These are phyloP conservation scores for Acanthisitta chloris DNA, from an alignment of 2,113 vertebrate genomes.

Conservation along the genomic window DNA sequence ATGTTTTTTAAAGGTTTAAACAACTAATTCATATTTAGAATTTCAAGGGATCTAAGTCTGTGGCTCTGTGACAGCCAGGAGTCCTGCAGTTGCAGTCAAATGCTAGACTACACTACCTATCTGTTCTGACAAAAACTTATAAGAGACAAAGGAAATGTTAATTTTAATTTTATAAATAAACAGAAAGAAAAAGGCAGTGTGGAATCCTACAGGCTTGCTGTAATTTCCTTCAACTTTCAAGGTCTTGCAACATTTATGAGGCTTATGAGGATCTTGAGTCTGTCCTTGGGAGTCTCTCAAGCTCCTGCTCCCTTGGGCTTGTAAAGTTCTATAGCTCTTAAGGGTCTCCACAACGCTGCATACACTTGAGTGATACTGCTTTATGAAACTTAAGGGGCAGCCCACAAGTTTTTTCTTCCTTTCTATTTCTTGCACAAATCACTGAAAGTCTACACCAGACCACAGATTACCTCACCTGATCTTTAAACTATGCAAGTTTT, in stretches of 20 bases:
- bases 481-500: not conserved
- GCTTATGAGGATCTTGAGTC: not conserved
- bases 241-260: not conserved
- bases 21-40: not conserved
- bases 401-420: not conserved
- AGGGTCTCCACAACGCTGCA: not conserved
- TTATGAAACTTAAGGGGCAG: not conserved
- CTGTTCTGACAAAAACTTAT: not conserved
- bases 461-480: not conserved
- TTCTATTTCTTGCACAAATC: not conserved
- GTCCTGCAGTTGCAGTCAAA: not conserved
- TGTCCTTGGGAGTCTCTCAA: not conserved
- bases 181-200: not conserved
- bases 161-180: not conserved
- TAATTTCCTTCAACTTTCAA: not conserved
- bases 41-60: not conserved
- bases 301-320: not conserved
- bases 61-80: not conserved
- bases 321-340: not conserved
- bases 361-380: not conserved
- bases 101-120: not conserved
- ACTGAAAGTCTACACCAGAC: not conserved
- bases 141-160: not conserved
- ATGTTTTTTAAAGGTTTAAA: not conserved
- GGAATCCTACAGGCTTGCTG: not conserved